A percentile compares a stretch with the other conserved stretches of the same genome.
Evolutionary conservation across 2,797 vertebrate genomes (phyloP).

Genomic region (Typhlichthys eigenmanni): DNA sequence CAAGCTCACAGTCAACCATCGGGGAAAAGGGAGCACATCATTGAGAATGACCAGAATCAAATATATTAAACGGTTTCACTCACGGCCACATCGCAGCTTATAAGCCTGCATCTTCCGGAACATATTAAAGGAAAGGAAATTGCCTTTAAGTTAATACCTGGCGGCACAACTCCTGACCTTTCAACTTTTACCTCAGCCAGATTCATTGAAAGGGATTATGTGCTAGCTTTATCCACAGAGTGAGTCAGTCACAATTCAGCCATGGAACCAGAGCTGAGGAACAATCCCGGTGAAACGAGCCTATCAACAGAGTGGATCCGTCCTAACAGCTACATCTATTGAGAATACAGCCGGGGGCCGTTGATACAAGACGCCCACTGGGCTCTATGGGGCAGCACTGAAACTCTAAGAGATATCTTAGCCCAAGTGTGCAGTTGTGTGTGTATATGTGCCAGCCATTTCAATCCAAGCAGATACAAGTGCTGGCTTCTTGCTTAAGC

Average conservation of each 20-base stretch:
- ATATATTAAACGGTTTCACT: not conserved
- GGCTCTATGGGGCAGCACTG: conserved; percentile 25
- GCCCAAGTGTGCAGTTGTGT: conserved; percentile 26
- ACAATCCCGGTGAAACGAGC: conserved; percentile 51
- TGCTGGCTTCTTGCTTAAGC: not conserved
- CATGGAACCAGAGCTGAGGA: conserved; percentile 39
- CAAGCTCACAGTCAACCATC: conserved; percentile 20
- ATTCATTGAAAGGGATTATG: conserved; percentile 14
- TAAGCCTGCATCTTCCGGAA: not conserved
- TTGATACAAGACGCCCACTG: conserved; percentile 31
- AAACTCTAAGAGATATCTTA: conserved; percentile 43
- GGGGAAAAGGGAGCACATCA: conserved; percentile 1
- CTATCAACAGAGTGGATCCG: conserved; percentile 44
- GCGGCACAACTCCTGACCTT: conserved; percentile 20
- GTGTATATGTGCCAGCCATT: not conserved
- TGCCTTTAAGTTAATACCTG: conserved; percentile 4
- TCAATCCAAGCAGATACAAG: not conserved
- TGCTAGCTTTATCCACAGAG: conserved; percentile 26
- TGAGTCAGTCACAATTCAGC: conserved; percentile 31
- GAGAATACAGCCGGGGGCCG: conserved; percentile 33
- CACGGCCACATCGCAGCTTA: not conserved
- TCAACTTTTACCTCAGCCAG: conserved; percentile 3
- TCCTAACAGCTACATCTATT: conserved; percentile 22
- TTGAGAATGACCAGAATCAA: conserved; percentile 5
- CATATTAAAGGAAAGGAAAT: conserved; percentile 1